Conservation (phyloP, 2,113 vertebrate genomes). For the Ahaetulla prasina region DNA sequence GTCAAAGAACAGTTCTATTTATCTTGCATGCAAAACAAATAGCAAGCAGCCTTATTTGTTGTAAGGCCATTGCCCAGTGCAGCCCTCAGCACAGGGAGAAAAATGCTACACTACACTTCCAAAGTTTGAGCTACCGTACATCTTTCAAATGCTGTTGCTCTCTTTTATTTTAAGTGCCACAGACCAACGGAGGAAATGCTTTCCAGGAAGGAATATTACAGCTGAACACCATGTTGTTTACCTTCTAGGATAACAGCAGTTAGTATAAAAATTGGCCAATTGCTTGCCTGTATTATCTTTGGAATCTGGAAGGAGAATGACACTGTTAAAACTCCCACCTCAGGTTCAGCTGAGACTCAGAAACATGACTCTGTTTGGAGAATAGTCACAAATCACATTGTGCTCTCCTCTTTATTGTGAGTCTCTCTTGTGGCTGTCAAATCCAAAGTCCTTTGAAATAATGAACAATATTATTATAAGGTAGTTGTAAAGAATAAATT, state of each 20-base stretch:
- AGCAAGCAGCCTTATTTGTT: neutral
- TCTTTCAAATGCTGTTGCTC: neutral
- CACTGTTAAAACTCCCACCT: neutral
- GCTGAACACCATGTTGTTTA: neutral
- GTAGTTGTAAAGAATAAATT: neutral
- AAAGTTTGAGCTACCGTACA: neutral
- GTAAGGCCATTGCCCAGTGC: neutral
- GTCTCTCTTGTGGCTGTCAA: neutral
- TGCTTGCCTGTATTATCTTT: neutral
- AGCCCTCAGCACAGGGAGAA: neutral
- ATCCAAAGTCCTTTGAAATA: neutral
- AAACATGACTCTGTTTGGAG: neutral
- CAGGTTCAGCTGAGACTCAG: neutral
- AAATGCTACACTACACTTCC: neutral
- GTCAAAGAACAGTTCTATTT: neutral
- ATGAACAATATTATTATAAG: neutral
- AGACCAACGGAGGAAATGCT: neutral
- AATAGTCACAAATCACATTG: neutral
- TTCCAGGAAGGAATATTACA: neutral
- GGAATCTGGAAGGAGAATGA: neutral
- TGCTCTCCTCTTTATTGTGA: neutral
- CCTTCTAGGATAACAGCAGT: neutral
- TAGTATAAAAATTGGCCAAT: neutral
- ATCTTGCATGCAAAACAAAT: neutral
- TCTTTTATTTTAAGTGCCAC: neutral